Percentiles rank a stretch among this genome's conserved stretches.
Conservation (phyloP, 23 tunicate species). For the Trididemnum nubilum region DNA sequence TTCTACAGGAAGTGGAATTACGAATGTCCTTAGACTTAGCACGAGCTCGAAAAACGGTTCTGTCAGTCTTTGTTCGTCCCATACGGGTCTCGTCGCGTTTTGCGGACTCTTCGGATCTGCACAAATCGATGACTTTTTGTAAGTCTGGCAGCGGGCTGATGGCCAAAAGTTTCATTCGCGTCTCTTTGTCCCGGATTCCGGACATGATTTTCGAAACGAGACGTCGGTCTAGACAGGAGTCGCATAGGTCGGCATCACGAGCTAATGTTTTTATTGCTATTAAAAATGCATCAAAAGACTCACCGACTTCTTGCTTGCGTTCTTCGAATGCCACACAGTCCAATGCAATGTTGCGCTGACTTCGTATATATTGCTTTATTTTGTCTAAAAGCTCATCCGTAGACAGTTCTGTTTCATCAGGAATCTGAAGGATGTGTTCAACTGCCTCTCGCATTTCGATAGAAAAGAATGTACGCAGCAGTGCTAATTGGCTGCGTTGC, state of each 20-base stretch:
- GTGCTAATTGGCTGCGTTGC: not conserved
- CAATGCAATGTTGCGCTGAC: not conserved
- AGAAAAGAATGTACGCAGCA: not conserved
- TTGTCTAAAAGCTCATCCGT: not conserved
- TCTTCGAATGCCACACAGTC: conserved; percentile 10
- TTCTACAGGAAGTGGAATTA: not conserved
- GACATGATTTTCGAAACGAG: conserved; percentile 3
- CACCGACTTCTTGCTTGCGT: not conserved
- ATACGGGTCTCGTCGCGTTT: not conserved
- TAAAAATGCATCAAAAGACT: not conserved
- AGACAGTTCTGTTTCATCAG: not conserved
- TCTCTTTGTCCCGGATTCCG: not conserved
- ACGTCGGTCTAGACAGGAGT: not conserved
- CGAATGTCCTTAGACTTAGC: not conserved
- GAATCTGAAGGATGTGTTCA: not conserved
- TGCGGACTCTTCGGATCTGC: conserved; percentile 23
- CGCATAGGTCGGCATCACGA: not conserved
- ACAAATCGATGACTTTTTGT: not conserved
- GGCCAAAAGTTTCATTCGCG: not conserved
- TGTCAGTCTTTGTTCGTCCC: not conserved
- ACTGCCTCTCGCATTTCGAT: not conserved
- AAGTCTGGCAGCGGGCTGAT: not conserved
- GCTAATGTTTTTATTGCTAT: not conserved
- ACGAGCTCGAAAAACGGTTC: not conserved
- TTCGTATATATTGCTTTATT: not conserved